A percentile compares a stretch with the other conserved stretches of the same genome.
These are phyloP conservation scores for Mylabris sibirica DNA, from an alignment of 2,888 invertebrate species.

Conservation along the genomic window DNA sequence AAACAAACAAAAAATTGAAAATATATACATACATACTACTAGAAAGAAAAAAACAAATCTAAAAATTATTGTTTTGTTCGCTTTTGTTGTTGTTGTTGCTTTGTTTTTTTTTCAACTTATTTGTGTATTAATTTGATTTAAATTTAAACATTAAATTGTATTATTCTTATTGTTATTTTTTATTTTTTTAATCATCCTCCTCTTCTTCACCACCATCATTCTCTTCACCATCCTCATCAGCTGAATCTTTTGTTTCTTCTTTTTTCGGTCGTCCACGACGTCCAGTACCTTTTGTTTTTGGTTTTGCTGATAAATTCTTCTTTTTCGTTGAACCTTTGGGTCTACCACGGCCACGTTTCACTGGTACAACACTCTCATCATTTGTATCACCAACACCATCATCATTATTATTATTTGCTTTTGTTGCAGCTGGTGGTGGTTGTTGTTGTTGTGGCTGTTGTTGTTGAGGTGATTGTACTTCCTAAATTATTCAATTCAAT, in stretches of 20 bases:
- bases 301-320: slow-evolving; percentile 57
- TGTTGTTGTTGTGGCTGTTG: slow-evolving; percentile 20
- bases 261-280: slow-evolving; percentile 63
- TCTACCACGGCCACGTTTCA: slow-evolving; percentile 65
- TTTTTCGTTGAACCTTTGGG: slow-evolving; percentile 66
- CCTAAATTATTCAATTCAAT: too few species aligned
- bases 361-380: slow-evolving; percentile 56
- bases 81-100: neutral
- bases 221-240: slow-evolving; percentile 60
- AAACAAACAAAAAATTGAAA: neutral
- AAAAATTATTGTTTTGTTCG: neutral
- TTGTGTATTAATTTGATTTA: neutral
- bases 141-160: neutral
- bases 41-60: neutral
- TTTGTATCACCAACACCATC: slow-evolving; percentile 47
- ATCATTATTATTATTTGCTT: slow-evolving; percentile 14
- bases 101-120: neutral
- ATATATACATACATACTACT: neutral
- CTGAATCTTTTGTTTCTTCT: slow-evolving; percentile 58
- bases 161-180: too few species aligned
- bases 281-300: slow-evolving; percentile 57
- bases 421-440: neutral
- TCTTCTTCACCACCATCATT: slow-evolving; percentile 56
- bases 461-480: too few species aligned
- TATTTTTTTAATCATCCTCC: slow-evolving; percentile 50